phyloP scores from a whole-genome alignment of 2,888 invertebrate genomes.

The Troides oblongomaculatus region DNA sequence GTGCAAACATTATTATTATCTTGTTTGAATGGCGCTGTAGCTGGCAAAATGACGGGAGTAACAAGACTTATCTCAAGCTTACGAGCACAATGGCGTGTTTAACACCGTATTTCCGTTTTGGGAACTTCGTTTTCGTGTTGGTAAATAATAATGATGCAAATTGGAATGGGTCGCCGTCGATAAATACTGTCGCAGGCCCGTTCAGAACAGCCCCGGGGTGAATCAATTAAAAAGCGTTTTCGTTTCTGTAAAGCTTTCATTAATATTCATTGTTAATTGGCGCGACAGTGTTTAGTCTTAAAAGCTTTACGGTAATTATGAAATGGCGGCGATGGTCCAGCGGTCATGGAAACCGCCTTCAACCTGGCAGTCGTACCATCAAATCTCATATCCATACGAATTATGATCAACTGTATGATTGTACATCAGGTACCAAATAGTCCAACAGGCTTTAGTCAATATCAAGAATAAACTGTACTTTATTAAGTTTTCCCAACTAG shows the following conservation, averaged over 20 bases:
- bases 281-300: constrained; percentile 12
- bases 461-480: too few relatives aligned
- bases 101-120: too few relatives aligned
- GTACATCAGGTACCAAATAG: too few relatives aligned
- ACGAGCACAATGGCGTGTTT: too few relatives aligned
- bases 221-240: constrained; percentile 33
- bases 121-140: too few relatives aligned
- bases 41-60: too few relatives aligned
- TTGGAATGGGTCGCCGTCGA: constrained; percentile 17
- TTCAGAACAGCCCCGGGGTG: constrained; percentile 31
- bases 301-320: constrained; percentile 1
- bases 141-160: constrained; percentile 8
- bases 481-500: too few relatives aligned
- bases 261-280: constrained; percentile 28
- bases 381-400: background rate
- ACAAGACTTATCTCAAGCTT: too few relatives aligned
- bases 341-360: background rate
- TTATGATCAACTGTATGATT: too few relatives aligned
- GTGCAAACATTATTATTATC: too few relatives aligned
- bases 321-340: background rate
- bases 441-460: too few relatives aligned
- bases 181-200: constrained; percentile 15
- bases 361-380: background rate
- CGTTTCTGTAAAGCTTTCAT: constrained; percentile 29
- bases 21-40: too few relatives aligned